Percentiles rank a stretch among this genome's conserved stretches.
Evolutionary conservation across 2,888 invertebrate genomes (phyloP).

Genomic region (Lymantria dispar): DNA sequence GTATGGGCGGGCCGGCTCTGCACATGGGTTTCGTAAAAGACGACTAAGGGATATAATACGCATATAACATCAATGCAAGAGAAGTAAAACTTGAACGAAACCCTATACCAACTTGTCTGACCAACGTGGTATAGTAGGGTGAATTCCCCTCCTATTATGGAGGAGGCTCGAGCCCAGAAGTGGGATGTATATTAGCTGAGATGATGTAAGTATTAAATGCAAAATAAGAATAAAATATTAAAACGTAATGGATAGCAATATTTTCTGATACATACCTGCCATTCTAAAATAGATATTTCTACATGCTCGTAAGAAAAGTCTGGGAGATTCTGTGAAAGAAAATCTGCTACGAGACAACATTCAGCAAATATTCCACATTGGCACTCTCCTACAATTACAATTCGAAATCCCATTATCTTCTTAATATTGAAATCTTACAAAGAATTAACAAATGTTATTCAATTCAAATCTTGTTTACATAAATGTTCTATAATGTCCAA

Average conservation of each 20-base stretch:
- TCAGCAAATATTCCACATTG: conserved; percentile 78
- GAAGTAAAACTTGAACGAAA: no score
- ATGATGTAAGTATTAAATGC: background rate
- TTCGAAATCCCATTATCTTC: conserved; percentile 63
- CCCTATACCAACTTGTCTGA: no score
- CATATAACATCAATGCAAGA: no score
- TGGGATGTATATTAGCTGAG: no score
- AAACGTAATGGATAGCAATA: background rate
- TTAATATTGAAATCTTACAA: background rate
- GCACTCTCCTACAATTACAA: conserved; percentile 80
- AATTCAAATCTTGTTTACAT: no score
- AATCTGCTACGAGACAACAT: conserved; percentile 77
- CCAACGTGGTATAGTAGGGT: no score
- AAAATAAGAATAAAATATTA: background rate
- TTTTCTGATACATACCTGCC: conserved; percentile 62
- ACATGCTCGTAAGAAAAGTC: conserved; percentile 77
- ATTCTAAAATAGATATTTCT: conserved; percentile 70
- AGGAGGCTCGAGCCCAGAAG: no score
- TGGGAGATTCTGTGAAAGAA: conserved; percentile 77
- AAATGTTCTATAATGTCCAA: no score
- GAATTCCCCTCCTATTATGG: no score
- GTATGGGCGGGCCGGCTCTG: no score
- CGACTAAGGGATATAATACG: no score
- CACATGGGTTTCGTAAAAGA: no score
- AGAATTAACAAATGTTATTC: background rate